A percentile compares a stretch with the other conserved stretches of the same genome.
phyloP scores from a whole-genome alignment of 2,888 invertebrate species.

The Mimachlamys varia region DNA sequence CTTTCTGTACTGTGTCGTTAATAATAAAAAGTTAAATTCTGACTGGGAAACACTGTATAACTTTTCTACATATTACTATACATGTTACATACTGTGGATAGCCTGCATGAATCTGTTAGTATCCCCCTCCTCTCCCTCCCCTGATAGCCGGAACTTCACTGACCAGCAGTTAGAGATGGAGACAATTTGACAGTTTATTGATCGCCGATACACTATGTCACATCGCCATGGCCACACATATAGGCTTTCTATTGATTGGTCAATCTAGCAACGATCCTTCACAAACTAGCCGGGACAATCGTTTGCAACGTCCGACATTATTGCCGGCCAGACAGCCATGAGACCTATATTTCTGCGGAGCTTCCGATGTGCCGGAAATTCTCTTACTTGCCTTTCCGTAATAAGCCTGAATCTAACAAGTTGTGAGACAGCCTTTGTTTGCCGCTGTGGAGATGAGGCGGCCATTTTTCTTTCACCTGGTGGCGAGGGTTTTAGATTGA shows the following conservation, averaged over 20 bases:
- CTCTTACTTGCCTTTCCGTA: neutral
- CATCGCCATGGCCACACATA: slow-evolving; percentile 8
- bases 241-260: slow-evolving; percentile 33
- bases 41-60: no score
- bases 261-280: neutral
- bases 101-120: neutral
- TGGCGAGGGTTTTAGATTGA: neutral
- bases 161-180: slow-evolving; percentile 7
- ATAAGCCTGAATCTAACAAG: slow-evolving; percentile 12
- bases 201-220: slow-evolving; percentile 7
- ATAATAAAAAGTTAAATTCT: no score
- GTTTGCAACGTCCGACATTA: slow-evolving; percentile 14
- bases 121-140: neutral
- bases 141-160: neutral
- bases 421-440: slow-evolving; percentile 31
- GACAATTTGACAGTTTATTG: neutral
- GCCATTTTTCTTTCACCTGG: neutral
- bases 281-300: slow-evolving; percentile 16
- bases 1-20: no score
- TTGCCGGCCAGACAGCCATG: neutral
- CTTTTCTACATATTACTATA: neutral
- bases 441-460: neutral
- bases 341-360: slow-evolving; percentile 12
- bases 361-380: slow-evolving; percentile 36
- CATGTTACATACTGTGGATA: neutral